phyloP scores from a whole-genome alignment of 2,888 invertebrate species.

The Cynaeus angustus region DNA sequence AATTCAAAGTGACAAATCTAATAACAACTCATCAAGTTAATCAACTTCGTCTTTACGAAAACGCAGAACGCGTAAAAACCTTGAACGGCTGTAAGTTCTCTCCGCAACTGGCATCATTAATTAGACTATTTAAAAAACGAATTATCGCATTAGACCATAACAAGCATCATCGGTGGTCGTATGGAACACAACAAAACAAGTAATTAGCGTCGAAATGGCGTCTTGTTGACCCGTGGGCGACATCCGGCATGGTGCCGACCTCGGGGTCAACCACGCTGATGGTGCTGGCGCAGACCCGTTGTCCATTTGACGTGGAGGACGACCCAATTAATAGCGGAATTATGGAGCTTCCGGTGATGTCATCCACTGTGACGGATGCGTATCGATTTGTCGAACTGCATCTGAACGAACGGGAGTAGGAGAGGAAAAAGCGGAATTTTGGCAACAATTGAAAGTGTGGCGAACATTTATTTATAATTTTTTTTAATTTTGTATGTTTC shows the following conservation, averaged over 20 bases:
- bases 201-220: conserved; percentile 46
- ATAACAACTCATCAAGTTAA: no score
- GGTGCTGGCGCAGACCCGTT: conserved; percentile 36
- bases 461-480: no score
- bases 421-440: no score
- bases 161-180: conserved; percentile 23
- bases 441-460: no score
- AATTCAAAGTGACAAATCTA: no score
- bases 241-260: conserved; percentile 50
- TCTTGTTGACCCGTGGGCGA: conserved; percentile 49
- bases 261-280: conserved; percentile 44
- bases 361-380: conserved; percentile 35
- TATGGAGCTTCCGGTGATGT: conserved; percentile 50
- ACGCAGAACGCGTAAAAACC: conserved; percentile 26
- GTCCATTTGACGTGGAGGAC: conserved; percentile 41
- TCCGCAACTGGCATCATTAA: conserved; percentile 34
- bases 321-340: conserved; percentile 48
- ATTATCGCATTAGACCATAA: conserved; percentile 40
- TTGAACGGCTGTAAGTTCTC: conserved; percentile 28
- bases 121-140: conserved; percentile 40
- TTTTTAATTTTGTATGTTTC: no score
- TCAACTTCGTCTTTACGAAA: conserved; percentile 7
- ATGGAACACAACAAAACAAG: conserved; percentile 33
- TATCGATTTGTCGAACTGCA: conserved; percentile 25
- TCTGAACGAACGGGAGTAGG: not conserved